Evolutionary conservation across 2,113 vertebrate genomes (phyloP), one percentile per base, ranked within the genome.

Genomic region (Eulemur macaco): DNA sequence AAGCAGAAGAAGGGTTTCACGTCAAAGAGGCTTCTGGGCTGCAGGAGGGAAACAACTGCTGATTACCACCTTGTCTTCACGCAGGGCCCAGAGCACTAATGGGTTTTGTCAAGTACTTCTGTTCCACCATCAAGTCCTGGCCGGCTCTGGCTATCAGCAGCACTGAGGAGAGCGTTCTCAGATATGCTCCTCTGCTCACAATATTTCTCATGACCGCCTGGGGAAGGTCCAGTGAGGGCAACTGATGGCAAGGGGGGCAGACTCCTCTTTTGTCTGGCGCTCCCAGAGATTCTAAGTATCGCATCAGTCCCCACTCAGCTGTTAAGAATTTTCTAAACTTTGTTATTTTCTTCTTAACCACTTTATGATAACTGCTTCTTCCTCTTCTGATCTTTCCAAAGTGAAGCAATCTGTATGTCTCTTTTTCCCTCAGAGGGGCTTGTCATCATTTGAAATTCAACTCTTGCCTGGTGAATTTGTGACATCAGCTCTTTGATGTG

Each of bases 281-380:
- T 85, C 31, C 47, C 64, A 47, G 27, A 83, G 14, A 58, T 74
- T 82, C 64, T 17, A 31, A 37, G 14, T 34, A 66, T 37, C 8
- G 80, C 4, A 20, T 6, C 29, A 83, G 34, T 8, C 42, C 54
- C 34, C 9, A 39, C 31, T 25, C 11, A 54, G 29, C 31, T 42
- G 34, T 58, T 20, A 87, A 20, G 47, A 87, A 47, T 74, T 88
- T 88, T 47, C 14, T 39, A 37, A 50, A 37, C 50, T 39, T 85
- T 85, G 34, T 69, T 60, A 82, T 77, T 93, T 78, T 63, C 29
- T 42, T 76, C 60, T 93, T 77, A 52, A 2, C 37, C 18, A 29
- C 29, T 77, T 89, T 60, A 71, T 34, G 23, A 12, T 58, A 64
- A 42, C 12, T 9, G 52, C 1, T 74, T n/a, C 12, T 68, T 82